Base-by-base conservation (phyloP, 1,140 invertebrate genomes). In the Heliconius himera region DNA sequence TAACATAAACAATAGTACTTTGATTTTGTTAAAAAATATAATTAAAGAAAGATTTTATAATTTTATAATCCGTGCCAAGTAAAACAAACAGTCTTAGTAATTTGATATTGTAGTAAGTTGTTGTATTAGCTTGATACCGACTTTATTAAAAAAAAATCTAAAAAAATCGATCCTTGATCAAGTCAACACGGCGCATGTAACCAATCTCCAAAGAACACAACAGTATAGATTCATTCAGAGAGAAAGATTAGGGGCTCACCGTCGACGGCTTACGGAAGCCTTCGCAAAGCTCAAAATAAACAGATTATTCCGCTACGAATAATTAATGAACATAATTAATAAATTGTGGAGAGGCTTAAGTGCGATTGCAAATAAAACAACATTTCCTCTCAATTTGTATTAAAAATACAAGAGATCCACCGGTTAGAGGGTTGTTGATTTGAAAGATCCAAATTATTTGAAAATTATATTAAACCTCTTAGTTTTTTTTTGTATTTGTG, bases 221-320 rank as follows among this genome's bases (percentile, higher is more conserved):
- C 60, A 71, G 36, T 79, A 74, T 38, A 74, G 49, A 76, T 73
- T 66, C 74, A 36, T 49, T n/a, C n/a, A 18, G 49, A 26, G 38
- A 46, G 73, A 72, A 66, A 76, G 74, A 80, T 76, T 73, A 77
- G 73, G 16, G 29, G 33, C 56, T 81, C 60, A 70, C 71, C 78
- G 78, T 75, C 60, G n/a, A 60, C 71, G 75, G 79, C 81, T 84
- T 82, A 81, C 26, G 60, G 79, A 46, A 81, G 82, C 56, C 66
- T 74, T 29, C 41, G 74, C 70, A 84, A 85, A 88, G 74, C 78
- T 76, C 78, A 76, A 83, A 84, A 85, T 86, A 85, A 86, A 84
- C 85, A 84, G 85, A 86, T 88, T 85, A 88, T 84, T 83, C 76
- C 74, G 79, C 82, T 81, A 66, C 77, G 78, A 79, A 84, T 84